Evolutionary conservation across 1,140 invertebrate genomes (phyloP).

Genomic region (Panagrolaimus sp.): DNA sequence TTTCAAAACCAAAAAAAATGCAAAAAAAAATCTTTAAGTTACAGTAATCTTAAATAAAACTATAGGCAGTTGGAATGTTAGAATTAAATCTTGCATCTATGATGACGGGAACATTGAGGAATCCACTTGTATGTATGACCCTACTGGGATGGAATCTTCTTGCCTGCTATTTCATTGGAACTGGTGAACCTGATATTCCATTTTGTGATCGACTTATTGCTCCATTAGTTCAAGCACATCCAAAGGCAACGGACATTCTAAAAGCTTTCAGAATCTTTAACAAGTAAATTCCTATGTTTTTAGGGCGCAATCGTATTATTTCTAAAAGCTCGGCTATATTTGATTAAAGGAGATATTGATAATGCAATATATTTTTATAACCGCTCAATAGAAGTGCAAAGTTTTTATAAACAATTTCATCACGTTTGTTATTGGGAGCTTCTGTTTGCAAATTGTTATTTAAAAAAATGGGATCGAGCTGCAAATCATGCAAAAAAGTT

Average conservation of each 20-base stretch:
- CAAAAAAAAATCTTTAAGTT: not conserved
- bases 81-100: constrained; percentile 32
- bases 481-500: constrained; percentile 40
- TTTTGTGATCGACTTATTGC: constrained; percentile 44
- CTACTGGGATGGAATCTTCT: constrained; percentile 48
- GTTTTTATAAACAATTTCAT: constrained; percentile 85
- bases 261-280: not conserved
- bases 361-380: constrained; percentile 72
- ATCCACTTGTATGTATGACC: constrained; percentile 36
- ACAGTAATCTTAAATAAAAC: not conserved
- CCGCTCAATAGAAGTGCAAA: constrained; percentile 75
- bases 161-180: constrained; percentile 44
- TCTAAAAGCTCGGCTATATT: constrained; percentile 76
- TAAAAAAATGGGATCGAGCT: constrained; percentile 65
- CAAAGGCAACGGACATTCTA: constrained; percentile 40
- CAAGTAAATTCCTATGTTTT: constrained; percentile 12
- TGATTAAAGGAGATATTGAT: constrained; percentile 73
- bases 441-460: constrained; percentile 67
- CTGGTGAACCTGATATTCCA: constrained; percentile 43
- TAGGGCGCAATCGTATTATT: constrained; percentile 85
- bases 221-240: constrained; percentile 37
- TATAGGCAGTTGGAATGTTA: constrained; percentile 43
- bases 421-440: constrained; percentile 92
- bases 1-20: not conserved
- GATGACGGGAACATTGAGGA: constrained; percentile 40